Base-by-base conservation (phyloP, 2,113 vertebrate species). In the Phainopepla nitens region DNA sequence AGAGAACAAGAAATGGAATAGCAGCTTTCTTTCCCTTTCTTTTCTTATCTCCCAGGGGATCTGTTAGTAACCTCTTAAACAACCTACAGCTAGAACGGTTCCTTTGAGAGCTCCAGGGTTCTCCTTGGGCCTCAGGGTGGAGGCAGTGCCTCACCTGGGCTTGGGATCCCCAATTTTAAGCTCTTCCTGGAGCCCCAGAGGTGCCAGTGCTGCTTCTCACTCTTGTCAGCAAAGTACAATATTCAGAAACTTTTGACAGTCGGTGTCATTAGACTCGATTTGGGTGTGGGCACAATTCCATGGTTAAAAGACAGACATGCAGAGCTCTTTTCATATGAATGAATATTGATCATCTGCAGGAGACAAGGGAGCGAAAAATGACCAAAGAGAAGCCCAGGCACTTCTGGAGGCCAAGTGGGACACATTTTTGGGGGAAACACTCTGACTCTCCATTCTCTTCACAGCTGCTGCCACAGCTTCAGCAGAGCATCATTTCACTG, bases 51-150 rank as follows among this genome's bases (percentile, higher is more conserved):
- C 10, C 20, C 45, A 41, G n/a, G n/a, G 61, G 17, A 36, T 31
- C 8, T 66, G 1, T 9, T 47, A 25, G 13, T 54, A 50, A 75
- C 7, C 2, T 44, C 29, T 33, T 31, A 1, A n/a, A 50, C 5
- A 79, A 69, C 2, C 28, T 17, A 6, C 31, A 11, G 1, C 3
- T 9, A 11, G 42, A 82, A 49, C 0, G 1, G 7, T 10, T 41
- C 15, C 16, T 66, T 49, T 62, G 82, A 31, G 47, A 75, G 3
- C 3, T 28, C 61, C 65, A 75, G 2, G 5, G 41, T 23, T 71
- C 25, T 2, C 1, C 35, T 66, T 17, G 51, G 2, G 8, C 24
- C 4, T 73, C 16, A 35, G 9, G 65, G 23, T 70, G 41, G 41
- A 44, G 27, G 7, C 60, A 61, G 19, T 17, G 13, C 36, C 58